phyloP scores from a whole-genome alignment of 1,140 invertebrate species.

The Pseudomyrmex concolor region DNA sequence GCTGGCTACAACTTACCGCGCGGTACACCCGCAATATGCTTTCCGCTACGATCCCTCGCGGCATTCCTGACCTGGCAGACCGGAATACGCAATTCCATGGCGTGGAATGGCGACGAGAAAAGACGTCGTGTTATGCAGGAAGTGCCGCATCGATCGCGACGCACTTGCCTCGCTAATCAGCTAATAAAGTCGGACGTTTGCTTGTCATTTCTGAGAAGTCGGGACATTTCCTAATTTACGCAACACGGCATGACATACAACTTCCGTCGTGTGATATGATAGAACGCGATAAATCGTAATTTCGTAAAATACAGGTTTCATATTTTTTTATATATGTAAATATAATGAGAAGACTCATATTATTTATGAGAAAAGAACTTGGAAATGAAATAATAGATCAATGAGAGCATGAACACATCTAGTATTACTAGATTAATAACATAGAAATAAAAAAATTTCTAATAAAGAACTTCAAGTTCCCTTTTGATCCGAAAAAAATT shows the following conservation, averaged over 20 bases:
- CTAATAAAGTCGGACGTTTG: neutral
- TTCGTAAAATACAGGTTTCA: too few relatives aligned
- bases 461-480: too few relatives aligned
- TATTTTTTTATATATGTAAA: too few relatives aligned
- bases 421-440: too few relatives aligned
- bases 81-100: constrained; percentile 78
- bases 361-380: too few relatives aligned
- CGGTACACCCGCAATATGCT: constrained; percentile 78
- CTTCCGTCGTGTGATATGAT: too few relatives aligned
- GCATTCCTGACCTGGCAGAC: constrained; percentile 75
- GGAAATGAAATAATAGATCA: too few relatives aligned
- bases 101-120: constrained; percentile 64
- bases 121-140: constrained; percentile 64
- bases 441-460: too few relatives aligned
- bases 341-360: too few relatives aligned
- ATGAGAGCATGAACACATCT: too few relatives aligned
- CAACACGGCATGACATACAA: neutral
- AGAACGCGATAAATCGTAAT: too few relatives aligned
- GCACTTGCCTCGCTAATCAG: neutral
- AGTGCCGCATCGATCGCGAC: constrained; percentile 39
- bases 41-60: constrained; percentile 72
- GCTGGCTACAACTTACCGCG: constrained; percentile 80
- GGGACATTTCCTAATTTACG: neutral
- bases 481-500: constrained; percentile 6
- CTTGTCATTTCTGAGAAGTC: neutral